Evolutionary conservation across 2,113 vertebrate genomes (phyloP), one percentile per base, ranked within the genome.

Genomic region (Ceyx margarethae): DNA sequence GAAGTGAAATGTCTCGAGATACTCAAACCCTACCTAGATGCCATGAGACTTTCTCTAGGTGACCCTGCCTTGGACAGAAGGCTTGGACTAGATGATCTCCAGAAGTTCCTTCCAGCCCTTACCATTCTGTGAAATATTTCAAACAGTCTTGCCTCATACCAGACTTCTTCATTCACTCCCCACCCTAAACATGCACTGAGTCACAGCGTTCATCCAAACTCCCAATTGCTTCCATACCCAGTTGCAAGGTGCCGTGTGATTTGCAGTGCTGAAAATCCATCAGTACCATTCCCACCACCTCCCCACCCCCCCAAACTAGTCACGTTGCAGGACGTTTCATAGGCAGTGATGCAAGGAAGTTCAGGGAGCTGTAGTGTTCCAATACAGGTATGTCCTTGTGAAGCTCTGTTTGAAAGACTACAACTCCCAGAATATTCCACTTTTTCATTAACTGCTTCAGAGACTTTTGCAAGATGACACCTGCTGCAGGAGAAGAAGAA

Each of bases 401-500:
- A 95, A 97, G 94, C 95, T 96, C 95, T 97, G 94, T 96, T 97
- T 97, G 95, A 95, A 97, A 97, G 95, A 94, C 95, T 96, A 97
- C 93, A 95, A 96, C 95, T 97, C 95, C 93, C 90, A 96, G 92
- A 97, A 95, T 85, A 81, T 96, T 93, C 94, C 94, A 93, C 88
- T 91, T 67, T 89, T 95, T 97, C 94, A 73, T 72, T 85, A 92
- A 92, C 26, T 94, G 90, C 29, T 95, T 91, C 78, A 89, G 88
- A 97, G 57, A 93, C 91, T 89, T 95, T 96, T 94, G 67, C 64
- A 83, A 93, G 92, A 82, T 96, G 95, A 94, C 29, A 91, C 87
- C 83, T 94, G 92, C 79, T 94, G 56, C 91, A 90, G 80, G 43
- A 91, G 43, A 22, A 85, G 40, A 60, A 6, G n/a, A 58, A 89